phyloP scores from a whole-genome alignment of 2,113 vertebrate species.

The Trogon surrucura region DNA sequence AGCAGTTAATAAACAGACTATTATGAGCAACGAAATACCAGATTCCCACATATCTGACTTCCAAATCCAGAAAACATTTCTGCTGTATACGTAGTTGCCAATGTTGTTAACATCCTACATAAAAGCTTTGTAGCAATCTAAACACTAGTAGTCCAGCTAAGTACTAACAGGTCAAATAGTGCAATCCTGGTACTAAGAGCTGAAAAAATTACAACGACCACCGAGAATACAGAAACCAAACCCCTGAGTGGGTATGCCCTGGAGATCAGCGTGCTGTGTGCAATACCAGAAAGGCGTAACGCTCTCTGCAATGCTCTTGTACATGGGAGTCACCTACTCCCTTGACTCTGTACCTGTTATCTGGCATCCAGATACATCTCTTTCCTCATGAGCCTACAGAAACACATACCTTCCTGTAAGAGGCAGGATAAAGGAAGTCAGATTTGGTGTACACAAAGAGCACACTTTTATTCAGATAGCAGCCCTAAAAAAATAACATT shows the following conservation, averaged over 20 bases:
- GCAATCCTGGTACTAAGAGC: rapidly evolving
- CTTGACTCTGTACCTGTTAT: background rate
- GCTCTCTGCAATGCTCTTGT: too few relatives aligned
- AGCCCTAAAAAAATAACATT: background rate
- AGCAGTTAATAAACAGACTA: background rate
- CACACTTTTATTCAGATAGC: background rate
- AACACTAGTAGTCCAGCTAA: background rate
- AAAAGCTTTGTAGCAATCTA: background rate
- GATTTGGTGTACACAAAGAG: background rate
- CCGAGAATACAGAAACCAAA: background rate
- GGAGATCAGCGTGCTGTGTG: background rate
- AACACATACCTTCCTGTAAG: background rate
- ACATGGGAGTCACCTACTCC: background rate
- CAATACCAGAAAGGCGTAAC: background rate
- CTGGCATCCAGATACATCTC: background rate
- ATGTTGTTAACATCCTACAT: background rate
- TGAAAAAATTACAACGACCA: background rate
- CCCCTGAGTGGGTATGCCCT: background rate
- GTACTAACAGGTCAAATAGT: background rate
- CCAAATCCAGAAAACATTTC: background rate
- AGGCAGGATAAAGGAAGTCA: background rate
- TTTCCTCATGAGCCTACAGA: background rate
- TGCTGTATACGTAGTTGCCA: background rate
- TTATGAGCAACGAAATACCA: background rate
- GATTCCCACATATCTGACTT: background rate